Conservation (phyloP, 2,888 invertebrate species). For the Busseola fusca region DNA sequence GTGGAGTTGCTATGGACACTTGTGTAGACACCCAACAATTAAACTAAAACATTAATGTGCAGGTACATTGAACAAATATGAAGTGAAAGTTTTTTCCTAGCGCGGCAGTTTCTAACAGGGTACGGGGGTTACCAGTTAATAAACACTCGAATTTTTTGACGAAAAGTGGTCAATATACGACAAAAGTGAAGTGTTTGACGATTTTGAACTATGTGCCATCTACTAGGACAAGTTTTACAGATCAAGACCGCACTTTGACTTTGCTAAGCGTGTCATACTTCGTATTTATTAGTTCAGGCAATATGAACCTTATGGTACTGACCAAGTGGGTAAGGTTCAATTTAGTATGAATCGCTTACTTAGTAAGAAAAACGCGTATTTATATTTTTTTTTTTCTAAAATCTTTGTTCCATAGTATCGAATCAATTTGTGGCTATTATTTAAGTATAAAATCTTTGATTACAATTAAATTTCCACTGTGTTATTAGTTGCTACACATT, state of each 20-base stretch:
- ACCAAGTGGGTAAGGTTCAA: neutral
- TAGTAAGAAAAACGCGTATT: neutral
- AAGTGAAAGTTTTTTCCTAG: neutral
- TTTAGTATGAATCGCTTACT: neutral
- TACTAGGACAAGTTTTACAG: neutral
- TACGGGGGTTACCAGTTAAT: neutral
- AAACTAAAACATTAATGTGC: conserved; percentile 1
- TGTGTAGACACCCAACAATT: neutral
- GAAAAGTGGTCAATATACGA: neutral
- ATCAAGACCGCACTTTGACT: neutral
- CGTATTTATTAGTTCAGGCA: neutral
- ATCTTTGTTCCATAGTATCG: neutral
- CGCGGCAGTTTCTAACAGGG: neutral
- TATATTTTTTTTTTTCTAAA: neutral
- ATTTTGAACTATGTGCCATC: neutral
- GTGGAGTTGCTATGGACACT: conserved; percentile 8
- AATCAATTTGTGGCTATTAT: neutral
- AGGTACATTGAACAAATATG: neutral
- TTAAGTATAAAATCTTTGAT: neutral
- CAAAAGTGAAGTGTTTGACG: neutral
- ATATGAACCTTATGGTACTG: neutral
- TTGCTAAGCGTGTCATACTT: neutral
- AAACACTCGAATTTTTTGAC: neutral
- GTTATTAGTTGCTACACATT: neutral
- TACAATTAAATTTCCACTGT: neutral